A percentile compares a stretch with the other conserved stretches of the same genome.
Evolutionary conservation across 2,888 invertebrate genomes (phyloP).

Genomic region (Flexamia atlantica): DNA sequence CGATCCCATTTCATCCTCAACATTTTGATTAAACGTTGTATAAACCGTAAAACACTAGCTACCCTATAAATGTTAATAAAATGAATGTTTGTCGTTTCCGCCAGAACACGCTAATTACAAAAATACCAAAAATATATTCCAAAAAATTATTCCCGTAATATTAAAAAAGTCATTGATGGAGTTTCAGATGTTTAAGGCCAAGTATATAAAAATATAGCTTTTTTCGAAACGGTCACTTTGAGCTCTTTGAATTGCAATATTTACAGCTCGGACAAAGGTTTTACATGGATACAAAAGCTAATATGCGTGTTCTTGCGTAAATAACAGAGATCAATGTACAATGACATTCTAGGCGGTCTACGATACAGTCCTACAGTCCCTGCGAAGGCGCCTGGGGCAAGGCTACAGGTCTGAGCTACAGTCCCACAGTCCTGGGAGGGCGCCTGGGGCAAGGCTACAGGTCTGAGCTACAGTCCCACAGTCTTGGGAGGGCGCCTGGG

Average conservation of each 20-base stretch:
- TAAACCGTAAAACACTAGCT: neutral
- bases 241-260: neutral
- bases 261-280: neutral
- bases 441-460: neutral
- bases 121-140: too few relatives aligned
- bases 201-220: constrained; percentile 16
- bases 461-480: too few relatives aligned
- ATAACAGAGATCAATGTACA: constrained; percentile 14
- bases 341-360: neutral
- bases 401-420: too few relatives aligned
- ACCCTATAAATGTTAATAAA: neutral
- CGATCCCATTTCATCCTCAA: neutral
- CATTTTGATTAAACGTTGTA: neutral
- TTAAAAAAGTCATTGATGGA: too few relatives aligned
- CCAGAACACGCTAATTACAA: neutral
- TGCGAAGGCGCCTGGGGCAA: too few relatives aligned
- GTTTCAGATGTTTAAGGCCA: neutral
- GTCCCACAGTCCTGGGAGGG: neutral
- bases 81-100: neutral
- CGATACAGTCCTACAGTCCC: too few relatives aligned
- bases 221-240: neutral
- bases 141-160: too few relatives aligned
- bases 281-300: neutral
- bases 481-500: neutral
- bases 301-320: neutral